Evolutionary conservation across 2,888 invertebrate genomes (phyloP), one percentile per base, ranked within the genome.

Genomic region (Trachelus iudaicus): DNA sequence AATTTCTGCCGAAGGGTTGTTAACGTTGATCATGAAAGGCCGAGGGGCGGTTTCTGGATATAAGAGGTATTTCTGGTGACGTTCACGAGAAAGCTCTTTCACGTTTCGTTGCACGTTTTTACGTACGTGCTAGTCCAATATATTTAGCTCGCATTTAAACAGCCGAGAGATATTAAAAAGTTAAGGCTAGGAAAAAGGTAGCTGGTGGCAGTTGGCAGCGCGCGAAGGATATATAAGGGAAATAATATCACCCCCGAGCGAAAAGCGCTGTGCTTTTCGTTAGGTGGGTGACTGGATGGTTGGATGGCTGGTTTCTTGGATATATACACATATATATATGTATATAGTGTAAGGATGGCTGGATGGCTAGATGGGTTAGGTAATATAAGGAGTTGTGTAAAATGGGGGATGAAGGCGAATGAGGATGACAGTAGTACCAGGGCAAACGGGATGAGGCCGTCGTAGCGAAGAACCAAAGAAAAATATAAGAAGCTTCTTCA

Each of bases 401-500:
- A 56, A 34, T 77, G 78, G 76, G n/a, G 76, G 77, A 76, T 73
- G 78, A 77, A 73, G 76, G 34, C 69, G 78, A 79, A 81, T 77
- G 79, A 81, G 79, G 77, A 79, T 76, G 76, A 76, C 78, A 80
- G 78, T 80, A 77, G 76, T 77, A 73, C 73, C 73, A 77, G 75
- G 78, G 79, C 68, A 75, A 75, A 77, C 73, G 81, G 77, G 75
- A 79, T 79, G 78, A 77, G 78, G 80, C 78, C 75, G 78, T 78
- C 77, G 76, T 76, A 75, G 71, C 40, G 40, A 56, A 23, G 75
- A 75, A 75, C 78, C 80, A 75, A 81, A 81, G 83, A 81, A 84
- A 86, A 87, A 85, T 85, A 85, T 86, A 86, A 84, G 85, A 81
- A 82, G 85, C 86, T 81, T 79, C 84, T 87, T 87, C 87, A 85